These are phyloP conservation scores for Helobdella robusta DNA, from an alignment of 2,888 invertebrate species.

Conservation along the genomic window DNA sequence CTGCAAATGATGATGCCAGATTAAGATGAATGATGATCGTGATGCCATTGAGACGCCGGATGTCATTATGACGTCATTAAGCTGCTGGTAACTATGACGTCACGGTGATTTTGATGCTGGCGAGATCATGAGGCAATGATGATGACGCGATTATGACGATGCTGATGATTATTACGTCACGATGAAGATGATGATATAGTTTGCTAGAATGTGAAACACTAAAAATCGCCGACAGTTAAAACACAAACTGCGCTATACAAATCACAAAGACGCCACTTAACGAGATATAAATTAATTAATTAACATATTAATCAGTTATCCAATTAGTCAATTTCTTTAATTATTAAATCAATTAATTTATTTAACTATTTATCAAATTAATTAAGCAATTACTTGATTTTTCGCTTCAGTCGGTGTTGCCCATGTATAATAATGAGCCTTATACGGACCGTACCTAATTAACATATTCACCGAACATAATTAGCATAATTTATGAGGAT, in stretches of 20 bases:
- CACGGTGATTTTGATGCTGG: neutral
- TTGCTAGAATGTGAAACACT: too few relatives aligned
- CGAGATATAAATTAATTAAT: too few relatives aligned
- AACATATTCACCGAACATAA: too few relatives aligned
- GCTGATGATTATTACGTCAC: too few relatives aligned
- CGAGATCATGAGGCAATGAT: neutral
- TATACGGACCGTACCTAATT: constrained; percentile 32
- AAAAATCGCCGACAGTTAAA: too few relatives aligned
- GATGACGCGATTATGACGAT: neutral
- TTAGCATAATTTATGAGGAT: too few relatives aligned
- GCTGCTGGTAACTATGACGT: neutral
- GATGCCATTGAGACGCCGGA: neutral
- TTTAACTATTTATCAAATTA: neutral
- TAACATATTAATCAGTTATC: too few relatives aligned
- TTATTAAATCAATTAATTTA: neutral
- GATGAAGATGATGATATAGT: too few relatives aligned
- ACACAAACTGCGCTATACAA: too few relatives aligned
- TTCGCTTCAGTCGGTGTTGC: constrained; percentile 34
- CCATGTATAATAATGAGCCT: constrained; percentile 36
- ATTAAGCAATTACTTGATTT: constrained; percentile 29
- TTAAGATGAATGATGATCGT: neutral
- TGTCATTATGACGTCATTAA: too few relatives aligned
- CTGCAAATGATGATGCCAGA: constrained; percentile 26
- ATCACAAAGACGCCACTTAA: too few relatives aligned
- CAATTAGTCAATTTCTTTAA: neutral